These are phyloP conservation scores for Prorops nasuta DNA, from an alignment of 1,140 invertebrate species.

Conservation along the genomic window DNA sequence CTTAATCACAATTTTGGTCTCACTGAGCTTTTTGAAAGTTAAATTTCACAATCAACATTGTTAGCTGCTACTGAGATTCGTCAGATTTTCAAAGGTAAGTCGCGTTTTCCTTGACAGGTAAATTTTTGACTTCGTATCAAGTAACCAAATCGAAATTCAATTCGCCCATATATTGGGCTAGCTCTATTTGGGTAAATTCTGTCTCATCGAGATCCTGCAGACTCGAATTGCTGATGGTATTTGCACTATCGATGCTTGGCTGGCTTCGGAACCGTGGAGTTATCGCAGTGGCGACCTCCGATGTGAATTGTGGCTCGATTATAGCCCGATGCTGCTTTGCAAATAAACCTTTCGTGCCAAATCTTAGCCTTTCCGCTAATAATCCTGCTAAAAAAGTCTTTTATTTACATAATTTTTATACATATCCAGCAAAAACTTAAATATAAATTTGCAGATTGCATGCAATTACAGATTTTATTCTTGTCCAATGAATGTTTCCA, in stretches of 20 bases:
- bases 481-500: too few relatives aligned
- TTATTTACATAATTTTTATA: too few relatives aligned
- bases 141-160: slow-evolving; percentile 56
- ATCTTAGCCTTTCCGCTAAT: slow-evolving; percentile 34
- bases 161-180: slow-evolving; percentile 65
- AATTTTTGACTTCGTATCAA: too few relatives aligned
- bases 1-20: too few relatives aligned
- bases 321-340: slow-evolving; percentile 21
- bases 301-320: slow-evolving; percentile 13
- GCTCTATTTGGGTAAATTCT: slow-evolving; percentile 65
- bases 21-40: too few relatives aligned
- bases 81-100: too few relatives aligned
- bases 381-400: slow-evolving; percentile 19
- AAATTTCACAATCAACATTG: too few relatives aligned
- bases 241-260: slow-evolving; percentile 43
- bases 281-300: slow-evolving; percentile 5
- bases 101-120: too few relatives aligned
- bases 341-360: slow-evolving; percentile 33
- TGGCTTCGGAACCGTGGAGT: slow-evolving; percentile 33
- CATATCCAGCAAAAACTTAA: too few relatives aligned
- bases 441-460: too few relatives aligned
- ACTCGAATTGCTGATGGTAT: slow-evolving; percentile 71
- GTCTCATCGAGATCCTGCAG: slow-evolving; percentile 67
- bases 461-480: too few relatives aligned
- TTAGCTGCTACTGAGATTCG: too few relatives aligned